Base-by-base conservation (phyloP, 2,797 vertebrate species). In the Hippoglossus hippoglossus region DNA sequence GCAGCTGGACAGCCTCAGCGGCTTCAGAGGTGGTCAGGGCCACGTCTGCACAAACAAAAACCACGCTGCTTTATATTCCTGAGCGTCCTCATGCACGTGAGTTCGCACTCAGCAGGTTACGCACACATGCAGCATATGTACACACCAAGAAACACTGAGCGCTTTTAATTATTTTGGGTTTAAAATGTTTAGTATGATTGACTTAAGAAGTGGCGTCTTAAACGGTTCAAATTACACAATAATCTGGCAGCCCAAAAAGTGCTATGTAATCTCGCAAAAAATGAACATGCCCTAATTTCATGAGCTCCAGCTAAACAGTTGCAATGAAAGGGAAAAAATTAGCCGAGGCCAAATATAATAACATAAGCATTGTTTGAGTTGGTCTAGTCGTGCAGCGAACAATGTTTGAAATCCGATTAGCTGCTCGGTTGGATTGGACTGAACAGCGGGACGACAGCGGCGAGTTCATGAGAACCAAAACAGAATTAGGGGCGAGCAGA, bases 1-100 rank as follows among this genome's bases (percentile, higher is more conserved):
- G 71, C 86, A 87, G 88, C 81, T 87, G 89, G 83, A 79, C 84
- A 66, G 79, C 71, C 80, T 85, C 69, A 68, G 73, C 79, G 56
- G 53, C 79, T 77, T 76, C 73, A 22, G 67, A 82, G 75, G 82
- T 66, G 79, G 84, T 86, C 81, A 79, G 61, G 78, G 79, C 74
- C 81, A 71, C 66, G 81, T 87, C 71, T 90, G 72, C 77, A 69
- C 62, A 77, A 85, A 80, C 79, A 86, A 60, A 8, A 82, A 34
- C 47, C 39, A 24, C 57, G 49, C n/a, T 0, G 60, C 67, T 54
- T 34, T 34, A 8, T 63, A 74, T 65, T 78, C 74, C 56, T 51
- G 6, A 50, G 61, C 5, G 2, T 34, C 63, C 57, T 28, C 1
- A 6, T 3, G 50, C 73, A 78, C 46, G 68, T 70, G 76, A 80